Evolutionary conservation across 2,113 vertebrate species (phyloP), one percentile per base, ranked within the genome.

Genomic region (Thamnophis sirtalis): DNA sequence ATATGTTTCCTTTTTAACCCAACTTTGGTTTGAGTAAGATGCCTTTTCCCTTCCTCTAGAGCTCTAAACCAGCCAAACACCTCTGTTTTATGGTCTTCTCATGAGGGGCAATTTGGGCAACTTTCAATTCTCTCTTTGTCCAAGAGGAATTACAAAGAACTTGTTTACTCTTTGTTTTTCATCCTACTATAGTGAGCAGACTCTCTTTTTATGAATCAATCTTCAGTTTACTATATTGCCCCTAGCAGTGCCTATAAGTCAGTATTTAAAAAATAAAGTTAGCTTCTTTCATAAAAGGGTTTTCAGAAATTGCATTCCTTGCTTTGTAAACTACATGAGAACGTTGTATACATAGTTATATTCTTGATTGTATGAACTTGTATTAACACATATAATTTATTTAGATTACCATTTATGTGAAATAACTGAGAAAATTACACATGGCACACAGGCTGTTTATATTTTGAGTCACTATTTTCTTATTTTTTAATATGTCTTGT

Each of bases 371-470:
- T 80, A 51, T 33, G 24, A 86, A 87, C 0, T 48, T 87, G 58
- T 50, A 38, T 1, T 58, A 5, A 86, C 21, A 86, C 58, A 58
- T 91, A 63, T 91, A 86, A 60, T 51, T 43, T 87, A 0, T 48
- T 89, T 13, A 28, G 63, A 89, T 68, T 89, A 63, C 11, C 33
- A 24, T 50, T 28, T 21, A 55, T 54, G 89, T 94, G n/a, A 87
- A 60, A 33, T 88, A 19, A 1, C 0, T 90, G 13, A 22, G 5
- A 93, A 19, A 38, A 50, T 89, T 53, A 73, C n/a, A 91, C 84
- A n/a, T 22, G 55, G 11, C 88, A 94, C 88, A 94, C 87, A 89
- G 43, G 50, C 91, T 15, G 15, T 24, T 33, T 93, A 88, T 21
- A 89, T 0, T 15, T 1, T 48, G 88, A 54, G 91, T 1, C 6